Evolutionary conservation across 2,113 vertebrate genomes (phyloP), one percentile per base, ranked within the genome.

Genomic region (Lepisosteus osseus): DNA sequence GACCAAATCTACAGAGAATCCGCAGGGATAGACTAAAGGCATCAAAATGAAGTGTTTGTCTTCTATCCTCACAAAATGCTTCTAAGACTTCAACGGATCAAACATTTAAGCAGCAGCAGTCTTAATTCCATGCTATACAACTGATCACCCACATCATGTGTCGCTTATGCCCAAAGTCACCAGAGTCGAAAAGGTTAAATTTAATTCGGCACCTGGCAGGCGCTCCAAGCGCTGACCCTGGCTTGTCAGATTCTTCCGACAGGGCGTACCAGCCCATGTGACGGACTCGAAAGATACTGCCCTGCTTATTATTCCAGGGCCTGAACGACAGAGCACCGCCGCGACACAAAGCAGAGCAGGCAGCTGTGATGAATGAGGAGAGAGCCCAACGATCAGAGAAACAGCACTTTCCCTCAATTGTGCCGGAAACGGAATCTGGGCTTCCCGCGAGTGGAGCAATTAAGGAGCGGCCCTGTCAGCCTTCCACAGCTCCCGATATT

Each of bases 361-460:
- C 72, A 68, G 71, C 65, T 57, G 54, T 75, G 71, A 80, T 71
- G 73, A 61, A 75, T 66, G 76, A 75, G 54, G 61, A 29, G 61
- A 62, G 74, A 70, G 13, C 65, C 11, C 75, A 54, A 51, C 69
- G 71, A 67, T 77, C 70, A 73, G 75, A 77, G 75, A 65, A 47
- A 12, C 67, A 55, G 75, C 70, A 57, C 42, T 56, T 43, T 15
- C 14, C 64, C 61, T 67, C 64, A 51, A 29, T 17, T 17, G 40
- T 17, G 44, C 42, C 45, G 64, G 65, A 73, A 73, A 65, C 45
- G 45, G 62, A 42, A 14, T 9, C 55, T 9, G 63, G 47, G 4
- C 55, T 9, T 44, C 12, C 29, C 61, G 61, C 7, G 56, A 59
- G 7, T 12, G 11, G 11, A 11, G 11, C 56, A 59, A 59, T 14